phyloP scores from a whole-genome alignment of 2,888 invertebrate genomes.

The Epirrhoe alternata region DNA sequence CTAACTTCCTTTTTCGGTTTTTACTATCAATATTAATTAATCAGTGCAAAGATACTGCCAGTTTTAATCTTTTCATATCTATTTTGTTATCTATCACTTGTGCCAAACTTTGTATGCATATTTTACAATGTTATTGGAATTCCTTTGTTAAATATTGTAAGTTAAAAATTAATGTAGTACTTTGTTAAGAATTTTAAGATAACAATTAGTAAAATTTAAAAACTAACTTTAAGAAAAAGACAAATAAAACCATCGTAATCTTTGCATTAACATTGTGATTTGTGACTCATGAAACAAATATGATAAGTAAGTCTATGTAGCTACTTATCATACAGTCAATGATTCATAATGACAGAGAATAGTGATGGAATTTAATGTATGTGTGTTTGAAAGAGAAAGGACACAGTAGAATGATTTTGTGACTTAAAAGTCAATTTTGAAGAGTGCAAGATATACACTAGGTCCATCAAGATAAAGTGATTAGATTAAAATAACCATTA shows the following conservation, averaged over 20 bases:
- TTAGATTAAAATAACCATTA: slow-evolving; percentile 8
- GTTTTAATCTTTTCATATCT: slow-evolving; percentile 31
- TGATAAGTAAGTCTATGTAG: no score
- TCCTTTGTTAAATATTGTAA: slow-evolving; percentile 3
- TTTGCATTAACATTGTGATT: slow-evolving; percentile 28
- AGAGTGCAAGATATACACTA: neutral
- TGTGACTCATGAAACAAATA: slow-evolving; percentile 40
- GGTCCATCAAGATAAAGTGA: slow-evolving; percentile 30
- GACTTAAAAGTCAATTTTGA: slow-evolving; percentile 7
- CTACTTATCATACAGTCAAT: slow-evolving; percentile 35
- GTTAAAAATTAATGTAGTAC: neutral
- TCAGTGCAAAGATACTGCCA: slow-evolving; percentile 23
- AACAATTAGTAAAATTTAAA: neutral
- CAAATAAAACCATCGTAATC: slow-evolving; percentile 11
- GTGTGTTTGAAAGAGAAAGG: slow-evolving; percentile 19
- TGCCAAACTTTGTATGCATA: slow-evolving; percentile 53
- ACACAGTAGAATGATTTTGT: slow-evolving; percentile 22
- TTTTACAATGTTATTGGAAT: slow-evolving; percentile 34
- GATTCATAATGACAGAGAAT: slow-evolving; percentile 38
- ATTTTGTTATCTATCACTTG: slow-evolving; percentile 43
- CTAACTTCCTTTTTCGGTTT: slow-evolving; percentile 15
- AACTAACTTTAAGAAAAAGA: slow-evolving; percentile 11
- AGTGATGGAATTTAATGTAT: slow-evolving; percentile 18
- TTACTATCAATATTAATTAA: slow-evolving; percentile 2
- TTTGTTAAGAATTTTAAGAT: neutral